These are phyloP conservation scores for Formicarius rufipectus DNA, from an alignment of 2,113 vertebrate genomes.

Conservation along the genomic window DNA sequence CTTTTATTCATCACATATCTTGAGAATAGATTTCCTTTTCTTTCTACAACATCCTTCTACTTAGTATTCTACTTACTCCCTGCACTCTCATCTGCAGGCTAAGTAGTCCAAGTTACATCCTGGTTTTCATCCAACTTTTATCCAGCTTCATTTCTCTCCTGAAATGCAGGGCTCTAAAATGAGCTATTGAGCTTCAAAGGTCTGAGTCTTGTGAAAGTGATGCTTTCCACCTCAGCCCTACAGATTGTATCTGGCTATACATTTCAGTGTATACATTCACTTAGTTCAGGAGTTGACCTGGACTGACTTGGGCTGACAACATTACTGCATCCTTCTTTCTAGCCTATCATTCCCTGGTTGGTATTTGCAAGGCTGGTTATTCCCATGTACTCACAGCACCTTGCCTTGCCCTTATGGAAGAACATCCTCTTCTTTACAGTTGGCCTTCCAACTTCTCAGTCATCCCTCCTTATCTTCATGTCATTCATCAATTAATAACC, in stretches of 20 bases:
- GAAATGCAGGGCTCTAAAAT: not conserved
- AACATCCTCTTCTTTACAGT: not conserved
- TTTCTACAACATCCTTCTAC: not conserved
- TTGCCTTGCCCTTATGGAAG: not conserved
- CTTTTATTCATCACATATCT: not conserved
- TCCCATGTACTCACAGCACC: not conserved
- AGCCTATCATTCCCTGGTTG: not conserved
- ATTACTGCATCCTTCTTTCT: not conserved
- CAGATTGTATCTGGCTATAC: fast-evolving
- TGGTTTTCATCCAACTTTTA: not conserved
- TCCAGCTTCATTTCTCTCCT: not conserved
- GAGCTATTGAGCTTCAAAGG: not conserved
- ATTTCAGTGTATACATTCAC: too few species aligned
- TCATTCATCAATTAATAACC: not conserved
- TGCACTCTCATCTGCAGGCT: not conserved
- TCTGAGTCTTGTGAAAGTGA: not conserved
- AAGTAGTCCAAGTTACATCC: too few species aligned
- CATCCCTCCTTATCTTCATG: not conserved
- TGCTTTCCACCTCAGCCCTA: not conserved
- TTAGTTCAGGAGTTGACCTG: not conserved
- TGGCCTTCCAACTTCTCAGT: not conserved
- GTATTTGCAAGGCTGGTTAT: not conserved
- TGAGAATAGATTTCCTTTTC: not conserved
- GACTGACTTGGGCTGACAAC: not conserved
- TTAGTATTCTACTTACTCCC: not conserved